These are phyloP conservation scores for Hypsopygia costalis DNA, from an alignment of 2,888 invertebrate genomes.

Conservation along the genomic window DNA sequence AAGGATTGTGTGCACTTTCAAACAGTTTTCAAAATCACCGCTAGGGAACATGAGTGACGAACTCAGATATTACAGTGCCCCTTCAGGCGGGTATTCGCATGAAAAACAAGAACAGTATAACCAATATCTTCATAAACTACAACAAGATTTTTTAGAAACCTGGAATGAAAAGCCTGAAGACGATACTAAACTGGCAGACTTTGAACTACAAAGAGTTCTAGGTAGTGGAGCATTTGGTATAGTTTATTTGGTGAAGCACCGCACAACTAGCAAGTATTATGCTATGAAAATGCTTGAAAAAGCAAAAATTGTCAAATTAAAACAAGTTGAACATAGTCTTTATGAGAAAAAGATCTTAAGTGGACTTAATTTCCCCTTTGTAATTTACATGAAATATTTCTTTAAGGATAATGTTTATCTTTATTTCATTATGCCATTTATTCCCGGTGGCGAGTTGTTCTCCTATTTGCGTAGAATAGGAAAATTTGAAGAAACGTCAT, in stretches of 20 bases:
- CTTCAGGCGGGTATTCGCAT: conserved; percentile 42
- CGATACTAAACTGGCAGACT: conserved; percentile 78
- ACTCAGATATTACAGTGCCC: not conserved
- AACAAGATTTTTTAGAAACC: conserved; percentile 58
- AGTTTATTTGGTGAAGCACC: conserved; percentile 86
- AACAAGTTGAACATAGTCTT: conserved; percentile 92
- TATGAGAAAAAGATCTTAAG: conserved; percentile 95
- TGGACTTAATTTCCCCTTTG: conserved; percentile 92
- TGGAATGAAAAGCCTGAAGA: conserved; percentile 50
- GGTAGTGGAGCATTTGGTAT: conserved; percentile 96
- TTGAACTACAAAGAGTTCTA: conserved; percentile 86
- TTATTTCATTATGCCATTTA: conserved; percentile 90
- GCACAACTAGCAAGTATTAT: conserved; percentile 80
- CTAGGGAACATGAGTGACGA: conserved; percentile 24
- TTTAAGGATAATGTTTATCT: conserved; percentile 93
- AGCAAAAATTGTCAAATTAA: conserved; percentile 90
- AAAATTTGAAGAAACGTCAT: conserved; percentile 86
- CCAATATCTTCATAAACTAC: conserved; percentile 52
- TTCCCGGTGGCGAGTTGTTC: conserved; percentile 94
- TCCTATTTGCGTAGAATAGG: conserved; percentile 84
- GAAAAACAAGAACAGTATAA: conserved; percentile 56
- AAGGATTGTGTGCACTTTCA: no score
- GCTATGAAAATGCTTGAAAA: conserved; percentile 96
- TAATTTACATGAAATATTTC: conserved; percentile 90
- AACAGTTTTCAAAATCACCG: no score